Percentiles rank a stretch among this genome's conserved stretches.
Evolutionary conservation across 2,888 invertebrate species (phyloP).

Genomic region (Caradrina kadenii): DNA sequence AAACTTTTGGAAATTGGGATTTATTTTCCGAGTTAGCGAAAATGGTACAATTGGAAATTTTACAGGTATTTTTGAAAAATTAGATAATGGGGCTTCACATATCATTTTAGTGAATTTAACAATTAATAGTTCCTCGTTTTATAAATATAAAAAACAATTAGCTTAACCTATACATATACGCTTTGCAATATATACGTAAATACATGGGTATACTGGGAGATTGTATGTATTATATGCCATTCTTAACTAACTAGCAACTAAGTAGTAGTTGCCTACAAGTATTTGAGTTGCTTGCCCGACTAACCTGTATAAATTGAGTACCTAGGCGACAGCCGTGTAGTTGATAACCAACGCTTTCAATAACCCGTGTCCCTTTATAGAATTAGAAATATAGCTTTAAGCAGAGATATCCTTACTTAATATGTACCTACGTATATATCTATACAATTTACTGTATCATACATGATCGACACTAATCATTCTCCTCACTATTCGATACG

Average conservation of each 20-base stretch:
- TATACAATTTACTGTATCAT: conserved; percentile 67
- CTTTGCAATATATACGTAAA: conserved; percentile 71
- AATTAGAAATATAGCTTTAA: conserved; percentile 62
- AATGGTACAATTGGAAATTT: conserved; percentile 88
- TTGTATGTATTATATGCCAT: conserved; percentile 48
- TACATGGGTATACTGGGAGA: conserved; percentile 61
- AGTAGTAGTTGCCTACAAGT: conserved; percentile 52
- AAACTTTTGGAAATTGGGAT: conserved; percentile 84
- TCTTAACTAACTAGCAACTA: conserved; percentile 35
- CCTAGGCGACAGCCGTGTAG: conserved; percentile 66
- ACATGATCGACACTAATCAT: conserved; percentile 71
- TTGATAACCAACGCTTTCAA: conserved; percentile 67
- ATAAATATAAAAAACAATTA: conserved; percentile 56
- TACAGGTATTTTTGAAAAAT: conserved; percentile 84
- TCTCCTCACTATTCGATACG: conserved; percentile 68
- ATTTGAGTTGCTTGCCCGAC: conserved; percentile 71
- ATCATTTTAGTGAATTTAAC: conserved; percentile 65
- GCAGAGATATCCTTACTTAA: conserved; percentile 52
- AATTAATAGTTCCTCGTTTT: conserved; percentile 61
- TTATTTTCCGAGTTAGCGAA: conserved; percentile 82
- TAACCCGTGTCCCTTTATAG: conserved; percentile 64
- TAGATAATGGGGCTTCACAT: conserved; percentile 82
- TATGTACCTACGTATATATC: conserved; percentile 70
- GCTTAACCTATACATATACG: conserved; percentile 66
- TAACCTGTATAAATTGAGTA: conserved; percentile 66